phyloP scores from a whole-genome alignment of 2,113 vertebrate species.

The Cricetomys ansorgei region DNA sequence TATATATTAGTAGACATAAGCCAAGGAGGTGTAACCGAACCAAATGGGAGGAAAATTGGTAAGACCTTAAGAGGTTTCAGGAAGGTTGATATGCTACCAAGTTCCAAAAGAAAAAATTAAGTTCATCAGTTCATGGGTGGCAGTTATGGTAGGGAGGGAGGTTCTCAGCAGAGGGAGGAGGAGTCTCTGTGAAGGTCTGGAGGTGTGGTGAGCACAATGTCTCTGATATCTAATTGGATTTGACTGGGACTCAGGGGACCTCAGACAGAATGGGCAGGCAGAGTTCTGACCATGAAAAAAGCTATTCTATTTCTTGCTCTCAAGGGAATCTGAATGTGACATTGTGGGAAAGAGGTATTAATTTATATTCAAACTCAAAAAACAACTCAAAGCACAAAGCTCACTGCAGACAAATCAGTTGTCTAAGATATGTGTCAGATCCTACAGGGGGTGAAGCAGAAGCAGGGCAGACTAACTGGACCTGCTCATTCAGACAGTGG shows the following conservation, averaged over 20 bases:
- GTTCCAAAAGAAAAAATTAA: not conserved
- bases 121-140: not conserved
- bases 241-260: not conserved
- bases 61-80: not conserved
- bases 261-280: not conserved
- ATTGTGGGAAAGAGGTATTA: conserved; percentile 26
- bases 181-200: not conserved
- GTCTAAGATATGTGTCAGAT: conserved; percentile 49
- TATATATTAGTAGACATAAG: not conserved
- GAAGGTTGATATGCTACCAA: not conserved
- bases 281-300: not conserved
- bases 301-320: conserved; percentile 45
- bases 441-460: not conserved
- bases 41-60: not conserved
- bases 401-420: conserved; percentile 68
- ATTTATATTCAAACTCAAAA: conserved; percentile 57
- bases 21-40: not conserved
- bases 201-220: not conserved
- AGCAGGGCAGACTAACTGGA: not conserved
- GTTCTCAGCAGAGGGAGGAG: not conserved
- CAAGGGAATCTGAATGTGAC: conserved; percentile 10
- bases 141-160: not conserved
- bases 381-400: conserved; percentile 55
- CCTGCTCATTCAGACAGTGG: not conserved
- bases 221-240: conserved; percentile 23